Conservation (phyloP, 2,888 invertebrate species). For the Brenthis hecate region DNA sequence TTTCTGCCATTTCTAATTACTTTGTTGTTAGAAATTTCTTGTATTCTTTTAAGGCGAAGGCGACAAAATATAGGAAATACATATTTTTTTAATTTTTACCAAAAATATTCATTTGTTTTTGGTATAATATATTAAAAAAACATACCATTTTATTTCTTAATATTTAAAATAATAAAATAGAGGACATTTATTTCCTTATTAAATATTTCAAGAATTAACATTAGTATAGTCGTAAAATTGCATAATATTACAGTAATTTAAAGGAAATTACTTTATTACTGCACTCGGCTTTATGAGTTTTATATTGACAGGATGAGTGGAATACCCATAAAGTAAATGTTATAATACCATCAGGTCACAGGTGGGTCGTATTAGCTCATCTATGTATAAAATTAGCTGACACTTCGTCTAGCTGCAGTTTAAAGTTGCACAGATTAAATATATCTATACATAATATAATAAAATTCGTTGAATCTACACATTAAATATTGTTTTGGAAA, state of each 20-base stretch:
- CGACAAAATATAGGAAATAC: background rate
- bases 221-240: background rate
- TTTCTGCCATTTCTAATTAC: conserved; percentile 4
- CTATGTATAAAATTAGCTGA: background rate
- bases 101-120: too few species aligned
- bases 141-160: background rate
- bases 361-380: conserved; percentile 10
- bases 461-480: too few species aligned
- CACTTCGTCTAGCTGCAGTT: background rate
- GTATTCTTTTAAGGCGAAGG: background rate
- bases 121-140: too few species aligned
- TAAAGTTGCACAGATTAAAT: background rate
- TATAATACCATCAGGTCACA: background rate
- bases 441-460: too few species aligned
- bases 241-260: conserved; percentile 10
- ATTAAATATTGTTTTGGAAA: too few species aligned
- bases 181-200: background rate
- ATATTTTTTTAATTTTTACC: background rate
- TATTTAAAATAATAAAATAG: background rate
- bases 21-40: background rate
- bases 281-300: background rate
- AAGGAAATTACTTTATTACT: conserved; percentile 16
- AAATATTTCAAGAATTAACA: too few species aligned
- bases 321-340: conserved; percentile 7
- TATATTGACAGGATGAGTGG: conserved; percentile 12